A percentile compares a stretch with the other conserved stretches of the same genome.
phyloP scores from a whole-genome alignment of 2,888 invertebrate species.

The Bedellia somnulentella region DNA sequence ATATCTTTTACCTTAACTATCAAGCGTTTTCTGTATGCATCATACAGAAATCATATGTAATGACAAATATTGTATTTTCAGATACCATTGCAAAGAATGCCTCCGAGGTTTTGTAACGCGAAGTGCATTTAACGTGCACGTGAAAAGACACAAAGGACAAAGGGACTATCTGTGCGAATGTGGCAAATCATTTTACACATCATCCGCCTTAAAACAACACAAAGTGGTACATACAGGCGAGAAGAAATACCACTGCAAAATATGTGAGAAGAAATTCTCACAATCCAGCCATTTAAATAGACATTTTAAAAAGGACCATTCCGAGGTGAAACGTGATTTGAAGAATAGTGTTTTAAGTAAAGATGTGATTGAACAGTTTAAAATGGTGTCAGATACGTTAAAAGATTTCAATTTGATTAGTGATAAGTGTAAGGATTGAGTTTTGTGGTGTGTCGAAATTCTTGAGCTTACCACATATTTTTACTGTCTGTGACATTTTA shows the following conservation, averaged over 20 bases:
- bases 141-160: constrained; percentile 47
- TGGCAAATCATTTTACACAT: constrained; percentile 48
- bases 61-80: constrained; percentile 15
- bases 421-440: too few species aligned
- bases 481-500: too few species aligned
- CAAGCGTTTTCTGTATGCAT: too few species aligned
- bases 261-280: constrained; percentile 44
- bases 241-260: constrained; percentile 45
- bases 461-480: too few species aligned
- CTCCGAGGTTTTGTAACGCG: constrained; percentile 43
- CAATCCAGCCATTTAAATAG: constrained; percentile 44
- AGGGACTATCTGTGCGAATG: constrained; percentile 46
- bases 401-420: too few species aligned
- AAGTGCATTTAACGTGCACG: constrained; percentile 41
- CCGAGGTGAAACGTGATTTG: too few species aligned
- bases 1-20: too few species aligned
- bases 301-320: constrained; percentile 47
- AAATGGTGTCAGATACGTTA: background rate
- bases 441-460: too few species aligned
- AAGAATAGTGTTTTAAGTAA: too few species aligned
- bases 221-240: constrained; percentile 46
- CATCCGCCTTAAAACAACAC: constrained; percentile 45
- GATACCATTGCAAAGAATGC: constrained; percentile 43
- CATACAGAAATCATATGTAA: too few species aligned
- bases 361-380: background rate